phyloP scores from a whole-genome alignment of 2,113 vertebrate genomes.

The Pseudorectes ferrugineus region DNA sequence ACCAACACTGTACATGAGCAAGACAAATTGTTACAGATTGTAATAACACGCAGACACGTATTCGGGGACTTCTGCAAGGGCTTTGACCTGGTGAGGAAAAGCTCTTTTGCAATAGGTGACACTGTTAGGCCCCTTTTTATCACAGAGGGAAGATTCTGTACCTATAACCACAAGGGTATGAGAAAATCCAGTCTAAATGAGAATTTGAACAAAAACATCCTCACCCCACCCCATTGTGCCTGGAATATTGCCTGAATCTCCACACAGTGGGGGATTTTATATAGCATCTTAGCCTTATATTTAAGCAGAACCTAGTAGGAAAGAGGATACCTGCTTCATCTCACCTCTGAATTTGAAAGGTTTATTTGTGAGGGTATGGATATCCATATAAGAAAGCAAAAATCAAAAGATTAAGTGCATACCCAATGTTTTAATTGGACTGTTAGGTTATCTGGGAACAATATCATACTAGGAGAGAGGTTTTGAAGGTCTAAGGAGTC shows the following conservation, averaged over 20 bases:
- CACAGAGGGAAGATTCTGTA: background rate
- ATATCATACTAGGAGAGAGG: too few species aligned
- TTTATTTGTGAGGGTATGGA: background rate
- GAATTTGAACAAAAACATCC: background rate
- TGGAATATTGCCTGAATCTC: background rate
- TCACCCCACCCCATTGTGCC: constrained; percentile 12
- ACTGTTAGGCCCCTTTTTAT: background rate
- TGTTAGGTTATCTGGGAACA: background rate
- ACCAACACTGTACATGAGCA: background rate
- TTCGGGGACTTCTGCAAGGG: background rate
- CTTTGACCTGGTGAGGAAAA: background rate
- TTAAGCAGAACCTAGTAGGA: background rate
- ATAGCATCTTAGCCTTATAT: background rate
- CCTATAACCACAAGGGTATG: background rate
- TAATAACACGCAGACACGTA: background rate
- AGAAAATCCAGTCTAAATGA: background rate
- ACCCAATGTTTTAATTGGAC: background rate
- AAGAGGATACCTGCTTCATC: background rate
- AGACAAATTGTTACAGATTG: background rate
- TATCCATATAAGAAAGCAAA: background rate
- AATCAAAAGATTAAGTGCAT: background rate
- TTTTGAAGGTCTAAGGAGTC: background rate
- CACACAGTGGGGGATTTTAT: constrained; percentile 16
- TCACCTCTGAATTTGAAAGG: background rate
- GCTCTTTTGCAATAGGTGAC: background rate